Evolutionary conservation across 2,888 invertebrate species (phyloP), one percentile per base, ranked within the genome.

Genomic region (Caenorhabditis japonica): DNA sequence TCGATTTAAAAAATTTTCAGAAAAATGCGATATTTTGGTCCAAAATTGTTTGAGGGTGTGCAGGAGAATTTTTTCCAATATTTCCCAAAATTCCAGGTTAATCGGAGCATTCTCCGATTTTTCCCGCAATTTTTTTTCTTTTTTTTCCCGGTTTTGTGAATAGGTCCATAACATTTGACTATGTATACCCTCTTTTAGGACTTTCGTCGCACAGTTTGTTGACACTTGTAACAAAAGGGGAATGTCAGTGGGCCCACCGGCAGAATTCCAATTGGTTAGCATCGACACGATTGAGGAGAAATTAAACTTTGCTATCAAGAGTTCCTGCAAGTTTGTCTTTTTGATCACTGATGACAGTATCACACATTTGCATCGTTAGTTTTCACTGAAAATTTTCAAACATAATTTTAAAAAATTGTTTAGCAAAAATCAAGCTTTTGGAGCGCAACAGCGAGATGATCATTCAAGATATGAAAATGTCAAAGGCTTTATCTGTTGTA

Each of bases 381-480:
- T 41, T 12, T 38, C 27, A 15, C 15, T 53, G 13, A 15, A 5
- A 39, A 33, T 52, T 25, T 62, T 33, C 38, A 53, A n/a, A n/a
- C n/a, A n/a, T n/a, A n/a, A n/a, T n/a, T n/a, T n/a, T n/a, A n/a
- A n/a, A n/a, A n/a, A n/a, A n/a, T n/a, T n/a, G n/a, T n/a, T n/a
- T n/a, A n/a, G 58, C 27, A n/a, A 56, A 56, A 19, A 70, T 33
- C 34, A 71, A 71, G 17, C 27, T 38, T 4, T 17, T 56, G 3
- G 70, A 71, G 38, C 38, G 62, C 7, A 43, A 47, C n/a, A 7
- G 36, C 25, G 27, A 17, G 51, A 51, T 71, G 36, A 44, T 44
- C 3, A 52, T 62, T 12, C 70, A 71, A 39, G 60, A 73, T 21
- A 49, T 66, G 56, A 72, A 46, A 12, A 64, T 59, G 41, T 27